Conservation (phyloP, 2,113 vertebrate species). For the Anhinga anhinga region DNA sequence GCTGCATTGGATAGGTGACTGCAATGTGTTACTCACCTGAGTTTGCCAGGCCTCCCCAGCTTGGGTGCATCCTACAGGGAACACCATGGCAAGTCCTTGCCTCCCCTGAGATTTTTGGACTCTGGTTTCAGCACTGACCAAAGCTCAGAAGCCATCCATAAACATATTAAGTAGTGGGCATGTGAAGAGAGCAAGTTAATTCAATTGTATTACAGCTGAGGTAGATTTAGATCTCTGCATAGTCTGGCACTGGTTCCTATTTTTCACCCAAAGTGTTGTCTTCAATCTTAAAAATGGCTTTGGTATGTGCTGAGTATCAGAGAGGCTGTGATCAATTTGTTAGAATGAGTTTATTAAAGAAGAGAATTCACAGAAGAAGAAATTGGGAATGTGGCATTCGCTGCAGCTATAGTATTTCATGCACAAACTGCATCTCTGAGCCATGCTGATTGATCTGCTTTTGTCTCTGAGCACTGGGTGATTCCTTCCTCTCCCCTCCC, state of each 20-base stretch:
- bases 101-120: background rate
- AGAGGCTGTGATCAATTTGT: conserved; percentile 41
- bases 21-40: background rate
- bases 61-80: background rate
- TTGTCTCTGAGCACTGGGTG: background rate
- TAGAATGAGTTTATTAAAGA: conserved; percentile 48
- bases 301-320: background rate
- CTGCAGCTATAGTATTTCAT: background rate
- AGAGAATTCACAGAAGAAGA: conserved; percentile 23
- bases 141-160: background rate
- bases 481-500: background rate
- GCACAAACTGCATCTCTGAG: background rate
- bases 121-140: background rate
- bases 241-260: background rate
- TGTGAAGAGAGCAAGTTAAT: background rate
- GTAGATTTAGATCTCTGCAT: background rate
- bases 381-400: conserved; percentile 33
- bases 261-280: conserved; percentile 28
- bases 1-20: background rate
- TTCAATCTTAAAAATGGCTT: conserved; percentile 28
- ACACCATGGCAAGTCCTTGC: background rate
- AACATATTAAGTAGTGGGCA: background rate
- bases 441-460: background rate
- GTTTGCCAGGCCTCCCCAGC: background rate
- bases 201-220: background rate